Evolutionary conservation across 2,888 invertebrate genomes (phyloP), one percentile per base, ranked within the genome.

Genomic region (Acleris holmiana): DNA sequence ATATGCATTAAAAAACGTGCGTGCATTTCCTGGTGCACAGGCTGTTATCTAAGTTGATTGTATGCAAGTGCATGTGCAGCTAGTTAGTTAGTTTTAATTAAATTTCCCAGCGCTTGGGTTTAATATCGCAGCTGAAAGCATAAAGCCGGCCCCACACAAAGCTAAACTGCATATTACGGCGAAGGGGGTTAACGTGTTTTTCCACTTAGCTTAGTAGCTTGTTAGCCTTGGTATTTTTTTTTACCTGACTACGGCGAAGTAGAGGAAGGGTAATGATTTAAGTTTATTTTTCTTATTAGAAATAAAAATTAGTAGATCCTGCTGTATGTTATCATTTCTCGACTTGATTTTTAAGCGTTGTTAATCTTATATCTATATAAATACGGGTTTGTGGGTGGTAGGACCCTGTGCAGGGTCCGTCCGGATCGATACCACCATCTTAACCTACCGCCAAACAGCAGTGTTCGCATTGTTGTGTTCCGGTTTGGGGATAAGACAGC

Each of bases 61-160:
- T 17, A 29, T 19, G 56, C 47, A 23, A 35, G 15, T 46, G 21
- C 51, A 44, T 46, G 46, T 49, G 54, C 46, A n/a, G 51, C 18
- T 51, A 56, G 67, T 66, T 59, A 66, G 65, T 71, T 70, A 69
- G 72, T 71, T 77, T 77, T 76, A 77, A 77, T 77, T 71, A 76
- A 76, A 77, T 74, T 76, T 68, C 70, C 65, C 50, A 41, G 61
- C 65, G 68, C 63, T 63, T 67, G 68, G 71, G 59, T 65, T 68
- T 54, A 67, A 55, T 35, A 60, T 49, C 23, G 54, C 44, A 21
- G 51, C 40, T 62, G 29, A 56, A 56, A 40, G 57, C 57, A 13
- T 44, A 41, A 48, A 41, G 8, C 54, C 23, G 17, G 13, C n/a
- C 64, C 44, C 40, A 41, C 41, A 29, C 54, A 64, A 63, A 53